A percentile compares a stretch with the other conserved stretches of the same genome.
phyloP scores from a whole-genome alignment of 2,888 invertebrate genomes.

The Drosophila kanekoi region DNA sequence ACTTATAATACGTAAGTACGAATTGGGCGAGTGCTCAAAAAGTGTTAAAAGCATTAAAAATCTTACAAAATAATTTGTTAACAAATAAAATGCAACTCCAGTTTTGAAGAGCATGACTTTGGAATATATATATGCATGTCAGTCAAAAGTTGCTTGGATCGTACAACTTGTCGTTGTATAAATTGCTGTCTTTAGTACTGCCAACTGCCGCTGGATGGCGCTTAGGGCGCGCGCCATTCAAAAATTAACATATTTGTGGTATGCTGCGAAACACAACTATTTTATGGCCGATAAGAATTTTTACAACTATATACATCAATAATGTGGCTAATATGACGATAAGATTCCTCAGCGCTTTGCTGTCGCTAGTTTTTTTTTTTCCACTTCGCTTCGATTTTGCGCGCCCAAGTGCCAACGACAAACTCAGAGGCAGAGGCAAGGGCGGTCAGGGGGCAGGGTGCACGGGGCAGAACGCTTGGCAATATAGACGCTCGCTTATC shows the following conservation, averaged over 20 bases:
- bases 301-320: constrained; percentile 52
- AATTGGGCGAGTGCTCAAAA: not conserved
- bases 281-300: constrained; percentile 38
- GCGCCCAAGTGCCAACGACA: constrained; percentile 8
- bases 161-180: constrained; percentile 12
- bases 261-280: constrained; percentile 22
- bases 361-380: constrained; percentile 8
- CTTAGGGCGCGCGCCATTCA: constrained; percentile 25
- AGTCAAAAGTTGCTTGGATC: not conserved
- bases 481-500: constrained; percentile 56
- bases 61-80: not conserved
- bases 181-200: not conserved
- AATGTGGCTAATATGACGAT: constrained; percentile 61
- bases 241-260: constrained; percentile 6
- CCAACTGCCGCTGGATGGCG: constrained; percentile 33
- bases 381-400: constrained; percentile 16
- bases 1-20: too few relatives aligned
- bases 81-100: not conserved
- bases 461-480: constrained; percentile 22
- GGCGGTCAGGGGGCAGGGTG: not conserved
- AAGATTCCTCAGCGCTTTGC: constrained; percentile 45
- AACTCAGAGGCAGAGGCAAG: not conserved
- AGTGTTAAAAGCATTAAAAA: not conserved
- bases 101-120: not conserved
- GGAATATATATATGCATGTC: not conserved